Evolutionary conservation across 2,797 vertebrate species (phyloP).

Genomic region (Neostethus bicornis): DNA sequence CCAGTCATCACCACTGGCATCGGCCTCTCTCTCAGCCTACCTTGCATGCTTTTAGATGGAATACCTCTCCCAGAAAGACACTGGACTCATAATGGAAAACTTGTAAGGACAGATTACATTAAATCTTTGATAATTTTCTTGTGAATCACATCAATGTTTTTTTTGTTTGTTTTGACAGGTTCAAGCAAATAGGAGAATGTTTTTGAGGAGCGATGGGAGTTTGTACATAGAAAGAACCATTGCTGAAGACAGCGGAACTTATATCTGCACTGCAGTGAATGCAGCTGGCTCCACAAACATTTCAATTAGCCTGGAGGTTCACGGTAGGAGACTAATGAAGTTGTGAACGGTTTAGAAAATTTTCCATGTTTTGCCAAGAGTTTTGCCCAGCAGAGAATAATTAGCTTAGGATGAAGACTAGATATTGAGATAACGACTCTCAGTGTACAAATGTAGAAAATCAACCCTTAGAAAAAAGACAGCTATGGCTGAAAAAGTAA

Average conservation of each 20-base stretch:
- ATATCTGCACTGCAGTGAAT: conserved; percentile 87
- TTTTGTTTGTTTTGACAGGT: conserved; percentile 69
- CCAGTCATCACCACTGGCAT: conserved; percentile 74
- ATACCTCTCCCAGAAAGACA: conserved; percentile 84
- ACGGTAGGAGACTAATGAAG: conserved; percentile 73
- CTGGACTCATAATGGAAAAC: conserved; percentile 85
- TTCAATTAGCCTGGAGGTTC: conserved; percentile 81
- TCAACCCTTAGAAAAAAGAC: background rate
- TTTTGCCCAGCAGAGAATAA: conserved; percentile 1
- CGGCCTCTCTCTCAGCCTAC: conserved; percentile 84
- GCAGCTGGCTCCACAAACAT: conserved; percentile 81
- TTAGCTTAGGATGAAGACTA: background rate
- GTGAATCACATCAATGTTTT: background rate
- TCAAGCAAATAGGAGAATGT: conserved; percentile 62
- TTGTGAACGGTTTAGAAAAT: conserved; percentile 6
- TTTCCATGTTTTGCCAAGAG: background rate
- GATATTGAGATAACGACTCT: background rate
- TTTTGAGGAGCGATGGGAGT: conserved; percentile 85
- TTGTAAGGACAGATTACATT: conserved; percentile 75
- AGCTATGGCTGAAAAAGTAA: background rate
- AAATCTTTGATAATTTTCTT: background rate
- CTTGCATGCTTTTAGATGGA: conserved; percentile 87
- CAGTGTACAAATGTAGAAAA: background rate
- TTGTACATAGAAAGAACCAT: conserved; percentile 79
- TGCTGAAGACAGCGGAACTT: conserved; percentile 82